Conservation (phyloP, 2,888 invertebrate species). For the Plagiodera versicolora region DNA sequence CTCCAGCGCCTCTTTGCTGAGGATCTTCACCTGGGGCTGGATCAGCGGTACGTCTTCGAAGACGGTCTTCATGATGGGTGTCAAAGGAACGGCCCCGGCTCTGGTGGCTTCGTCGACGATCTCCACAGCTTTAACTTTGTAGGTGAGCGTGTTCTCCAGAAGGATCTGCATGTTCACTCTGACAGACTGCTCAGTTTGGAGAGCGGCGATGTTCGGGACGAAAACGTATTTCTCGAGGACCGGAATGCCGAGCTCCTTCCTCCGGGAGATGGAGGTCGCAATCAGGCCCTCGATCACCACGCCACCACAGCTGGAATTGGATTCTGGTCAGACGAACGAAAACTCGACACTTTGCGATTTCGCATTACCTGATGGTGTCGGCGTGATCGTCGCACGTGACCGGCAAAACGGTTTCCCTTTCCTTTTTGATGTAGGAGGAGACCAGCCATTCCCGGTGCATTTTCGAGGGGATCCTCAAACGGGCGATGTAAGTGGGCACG, state of each 20-base stretch:
- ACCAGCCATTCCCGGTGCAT: constrained; percentile 37
- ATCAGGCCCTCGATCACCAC: constrained; percentile 77
- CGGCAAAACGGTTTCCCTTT: constrained; percentile 34
- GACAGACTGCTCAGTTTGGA: constrained; percentile 51
- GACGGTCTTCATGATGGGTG: constrained; percentile 61
- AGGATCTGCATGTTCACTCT: constrained; percentile 69
- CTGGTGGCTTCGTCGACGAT: constrained; percentile 38
- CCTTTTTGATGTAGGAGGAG: constrained; percentile 8
- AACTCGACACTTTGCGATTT: no score
- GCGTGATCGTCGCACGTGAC: constrained; percentile 54
- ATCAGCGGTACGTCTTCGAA: constrained; percentile 71
- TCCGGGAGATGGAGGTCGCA: constrained; percentile 73
- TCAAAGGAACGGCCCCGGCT: constrained; percentile 55
- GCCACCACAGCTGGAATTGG: constrained; percentile 64
- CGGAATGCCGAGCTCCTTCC: constrained; percentile 70
- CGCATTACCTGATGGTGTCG: constrained; percentile 36
- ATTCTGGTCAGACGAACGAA: not conserved
- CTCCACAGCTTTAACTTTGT: constrained; percentile 57
- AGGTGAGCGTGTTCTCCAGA: constrained; percentile 63
- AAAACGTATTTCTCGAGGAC: constrained; percentile 77
- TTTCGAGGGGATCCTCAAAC: constrained; percentile 56
- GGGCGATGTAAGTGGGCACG: constrained; percentile 65
- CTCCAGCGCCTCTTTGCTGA: constrained; percentile 47
- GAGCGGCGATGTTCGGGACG: constrained; percentile 60
- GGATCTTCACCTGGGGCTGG: constrained; percentile 66